These are phyloP conservation scores for Schlechtendalia chinensis DNA, from an alignment of 1,140 invertebrate species.

Conservation along the genomic window DNA sequence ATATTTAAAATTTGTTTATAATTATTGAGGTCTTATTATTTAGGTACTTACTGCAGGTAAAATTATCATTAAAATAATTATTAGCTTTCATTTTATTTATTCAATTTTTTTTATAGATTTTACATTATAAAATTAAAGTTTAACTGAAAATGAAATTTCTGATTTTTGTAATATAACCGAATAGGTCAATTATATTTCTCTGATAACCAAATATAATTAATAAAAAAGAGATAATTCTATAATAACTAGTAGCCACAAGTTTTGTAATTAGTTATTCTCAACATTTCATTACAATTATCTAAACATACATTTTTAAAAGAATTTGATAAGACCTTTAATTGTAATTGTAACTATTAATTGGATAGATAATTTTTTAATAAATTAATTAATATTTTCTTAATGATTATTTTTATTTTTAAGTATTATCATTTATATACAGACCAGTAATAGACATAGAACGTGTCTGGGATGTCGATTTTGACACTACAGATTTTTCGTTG, in stretches of 20 bases:
- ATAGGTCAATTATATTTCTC: not conserved
- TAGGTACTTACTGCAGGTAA: no score
- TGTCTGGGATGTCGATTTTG: not conserved
- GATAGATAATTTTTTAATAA: not conserved
- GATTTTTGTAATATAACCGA: not conserved
- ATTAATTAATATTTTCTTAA: not conserved
- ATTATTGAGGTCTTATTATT: no score
- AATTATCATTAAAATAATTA: no score
- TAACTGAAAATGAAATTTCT: not conserved
- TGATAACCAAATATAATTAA: constrained; percentile 11
- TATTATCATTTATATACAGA: not conserved
- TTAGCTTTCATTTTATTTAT: not conserved
- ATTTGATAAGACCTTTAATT: no score
- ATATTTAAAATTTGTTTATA: no score
- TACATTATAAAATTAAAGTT: not conserved
- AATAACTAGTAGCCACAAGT: not conserved
- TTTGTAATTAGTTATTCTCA: not conserved
- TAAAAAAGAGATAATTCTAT: not conserved
- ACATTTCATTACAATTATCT: not conserved
- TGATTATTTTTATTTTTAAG: not conserved
- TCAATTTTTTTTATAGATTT: not conserved
- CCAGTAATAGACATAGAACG: constrained; percentile 37
- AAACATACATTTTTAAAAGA: no score
- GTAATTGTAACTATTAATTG: not conserved
- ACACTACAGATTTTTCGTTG: not conserved